These are phyloP conservation scores for Hylaeus anthracinus DNA, from an alignment of 1,140 invertebrate genomes.

Conservation along the genomic window DNA sequence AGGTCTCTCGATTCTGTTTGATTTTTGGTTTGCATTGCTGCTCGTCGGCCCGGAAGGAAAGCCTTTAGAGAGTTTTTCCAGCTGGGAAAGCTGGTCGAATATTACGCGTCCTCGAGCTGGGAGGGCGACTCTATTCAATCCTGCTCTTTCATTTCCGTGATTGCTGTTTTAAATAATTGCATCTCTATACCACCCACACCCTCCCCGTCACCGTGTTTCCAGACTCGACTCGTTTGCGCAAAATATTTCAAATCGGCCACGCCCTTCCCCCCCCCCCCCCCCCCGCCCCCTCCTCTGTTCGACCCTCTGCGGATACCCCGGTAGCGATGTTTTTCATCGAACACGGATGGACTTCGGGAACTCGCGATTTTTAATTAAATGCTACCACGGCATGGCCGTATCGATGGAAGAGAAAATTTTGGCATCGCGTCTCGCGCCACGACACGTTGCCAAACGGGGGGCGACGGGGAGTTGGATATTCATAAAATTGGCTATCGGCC, in stretches of 20 bases:
- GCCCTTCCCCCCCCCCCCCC: constrained; percentile 17
- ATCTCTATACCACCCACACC: constrained; percentile 31
- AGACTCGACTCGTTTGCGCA: constrained; percentile 55
- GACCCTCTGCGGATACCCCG: neutral
- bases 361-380: constrained; percentile 63
- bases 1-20: constrained; percentile 66
- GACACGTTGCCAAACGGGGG: constrained; percentile 24
- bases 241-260: constrained; percentile 58
- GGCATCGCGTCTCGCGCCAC: constrained; percentile 10
- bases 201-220: neutral
- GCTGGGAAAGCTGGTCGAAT: constrained; percentile 70
- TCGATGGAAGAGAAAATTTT: constrained; percentile 38
- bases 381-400: neutral
- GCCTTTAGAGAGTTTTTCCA: constrained; percentile 78
- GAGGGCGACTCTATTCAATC: constrained; percentile 60
- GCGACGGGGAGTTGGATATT: neutral
- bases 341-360: neutral
- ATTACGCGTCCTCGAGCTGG: constrained; percentile 46
- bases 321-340: constrained; percentile 40
- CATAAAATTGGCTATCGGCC: constrained; percentile 30
- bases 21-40: constrained; percentile 78
- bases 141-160: constrained; percentile 78
- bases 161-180: constrained; percentile 80
- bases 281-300: neutral
- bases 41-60: constrained; percentile 70